These are phyloP conservation scores for Frieseomelitta varia DNA, from an alignment of 1,140 invertebrate genomes.

Conservation along the genomic window DNA sequence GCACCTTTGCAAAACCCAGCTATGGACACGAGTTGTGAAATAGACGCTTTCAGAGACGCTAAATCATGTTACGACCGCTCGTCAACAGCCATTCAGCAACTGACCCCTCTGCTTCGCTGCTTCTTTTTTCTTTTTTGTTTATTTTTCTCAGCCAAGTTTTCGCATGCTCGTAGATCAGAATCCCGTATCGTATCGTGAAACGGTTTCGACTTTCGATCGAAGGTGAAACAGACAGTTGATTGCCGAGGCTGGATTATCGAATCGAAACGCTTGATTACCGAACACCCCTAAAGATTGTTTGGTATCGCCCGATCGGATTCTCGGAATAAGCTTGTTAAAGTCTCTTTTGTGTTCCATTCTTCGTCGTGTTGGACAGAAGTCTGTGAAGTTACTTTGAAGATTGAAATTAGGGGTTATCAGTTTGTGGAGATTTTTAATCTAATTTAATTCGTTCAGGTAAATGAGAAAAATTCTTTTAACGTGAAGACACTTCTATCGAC, in stretches of 20 bases:
- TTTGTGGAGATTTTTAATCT: too few species aligned
- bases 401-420: not conserved
- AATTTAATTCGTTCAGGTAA: too few species aligned
- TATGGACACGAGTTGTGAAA: conserved; percentile 1
- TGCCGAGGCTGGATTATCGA: too few species aligned
- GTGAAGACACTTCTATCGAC: too few species aligned
- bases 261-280: not conserved
- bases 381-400: not conserved
- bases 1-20: not conserved
- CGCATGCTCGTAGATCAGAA: not conserved
- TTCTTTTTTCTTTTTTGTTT: too few species aligned
- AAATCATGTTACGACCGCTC: conserved; percentile 5
- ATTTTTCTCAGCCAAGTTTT: not conserved
- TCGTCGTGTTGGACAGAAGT: not conserved
- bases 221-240: not conserved
- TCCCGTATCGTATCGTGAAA: not conserved
- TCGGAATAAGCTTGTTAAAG: not conserved
- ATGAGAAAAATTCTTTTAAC: too few species aligned
- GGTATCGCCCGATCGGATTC: too few species aligned
- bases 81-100: conserved; percentile 21
- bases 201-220: not conserved
- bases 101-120: not conserved
- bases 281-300: not conserved
- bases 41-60: not conserved
- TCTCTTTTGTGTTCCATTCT: not conserved